Evolutionary conservation across 2,888 invertebrate species (phyloP), one percentile per base, ranked within the genome.

Genomic region (Peribatodes rhomboidaria): DNA sequence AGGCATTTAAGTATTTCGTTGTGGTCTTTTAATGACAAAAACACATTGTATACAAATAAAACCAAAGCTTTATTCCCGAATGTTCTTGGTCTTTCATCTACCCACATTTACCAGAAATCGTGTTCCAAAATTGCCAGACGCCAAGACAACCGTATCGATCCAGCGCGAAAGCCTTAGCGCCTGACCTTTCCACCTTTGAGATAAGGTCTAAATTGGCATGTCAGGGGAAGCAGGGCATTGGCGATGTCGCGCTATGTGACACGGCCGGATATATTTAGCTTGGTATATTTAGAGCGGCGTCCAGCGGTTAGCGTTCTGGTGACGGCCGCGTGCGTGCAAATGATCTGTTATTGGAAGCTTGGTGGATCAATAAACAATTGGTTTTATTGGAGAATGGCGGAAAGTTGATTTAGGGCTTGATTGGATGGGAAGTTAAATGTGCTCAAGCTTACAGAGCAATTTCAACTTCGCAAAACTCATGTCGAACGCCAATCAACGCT

Each of bases 191-290:
- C 44, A 42, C 49, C 7, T 47, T 52, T 35, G 72, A 74, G 61
- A 65, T 81, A 83, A 74, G 74, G 81, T 76, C 71, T 69, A 76
- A 73, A 78, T 73, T 83, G 68, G 76, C 73, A 41, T 61, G 65
- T 69, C 71, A 70, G 73, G 67, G 67, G 74, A 68, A 74, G 78
- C 77, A 75, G 75, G 76, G 76, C 72, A 71, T 46, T 61, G 75
- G 76, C 82, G 87, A 86, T 88, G 90, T 89, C 89, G 86, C 86
- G 78, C 80, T 82, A 82, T 85, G 90, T 88, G 89, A 90, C 92
- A 90, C 82, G 81, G 80, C 76, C 77, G 79, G 71, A 75, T 86
- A 89, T 87, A 90, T 88, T 87, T 92, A 92, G 88, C 75, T 65
- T 69, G 76, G 74, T 86, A 88, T 86, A 87, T 86, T 86, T 90